Evolutionary conservation across 23 tunicate genomes (phyloP), one percentile per base, ranked within the genome.

Genomic region (Styela plicata): DNA sequence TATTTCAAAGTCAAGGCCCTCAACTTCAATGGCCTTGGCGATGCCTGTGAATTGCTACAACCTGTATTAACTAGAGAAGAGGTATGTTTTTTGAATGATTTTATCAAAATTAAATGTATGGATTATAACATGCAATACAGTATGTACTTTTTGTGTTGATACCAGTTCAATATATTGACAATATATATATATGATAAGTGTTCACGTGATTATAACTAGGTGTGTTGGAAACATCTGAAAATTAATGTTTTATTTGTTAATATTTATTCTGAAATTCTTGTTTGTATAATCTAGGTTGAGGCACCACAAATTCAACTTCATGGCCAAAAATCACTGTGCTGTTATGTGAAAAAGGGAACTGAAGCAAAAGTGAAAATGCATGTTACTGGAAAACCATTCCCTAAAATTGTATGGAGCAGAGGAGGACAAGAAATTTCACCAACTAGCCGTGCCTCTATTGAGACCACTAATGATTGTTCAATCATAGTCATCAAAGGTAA

Each of bases 1-100:
- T 20, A 66, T 69, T 86, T 95, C 85, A 65, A 96, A 62, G 89
- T 95, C 53, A 89, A 86, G 64, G 99, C 99, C 2, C 74, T 95
- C 30, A 95, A 95, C 65, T 91, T 86, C 53, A 95, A 84, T 70
- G 99, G 99, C 31, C 76, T 84, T 27, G 96, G 99, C 3, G 92
- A 89, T 28, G 82, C 92, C 1, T 64, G 89, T 32, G 99, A 95
- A 74, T 53, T 86, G 25, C 22, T 82, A 61, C 96, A 95, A 52
- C 79, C 94, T 24, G 92, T 95, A 63, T 73, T 74, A 26, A 89
- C 82, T 21, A 91, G 83, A 69, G 99, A 90, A 35, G 85, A 85
- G 80, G 90, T 94, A 70, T 35, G 36, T 10, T 76, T 26, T 22
- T 31, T 76, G 66, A 44, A 22, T 0, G 10, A 22, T 17, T 76